These are phyloP conservation scores for Dendronephthya gigantea DNA, from an alignment of 64 coral and sea anemone species.

Conservation along the genomic window DNA sequence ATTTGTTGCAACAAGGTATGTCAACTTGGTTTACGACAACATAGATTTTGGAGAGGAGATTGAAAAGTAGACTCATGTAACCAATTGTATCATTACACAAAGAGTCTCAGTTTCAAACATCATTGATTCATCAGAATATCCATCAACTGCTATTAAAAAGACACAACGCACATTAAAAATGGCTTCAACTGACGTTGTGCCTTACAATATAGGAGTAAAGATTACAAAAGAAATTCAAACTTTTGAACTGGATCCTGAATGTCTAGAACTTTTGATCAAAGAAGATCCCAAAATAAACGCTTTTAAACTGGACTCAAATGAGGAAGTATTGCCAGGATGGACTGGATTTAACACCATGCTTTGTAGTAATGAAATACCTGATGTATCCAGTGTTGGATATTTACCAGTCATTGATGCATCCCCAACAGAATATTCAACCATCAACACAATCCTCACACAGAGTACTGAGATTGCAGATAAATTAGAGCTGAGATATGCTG, in stretches of 20 bases:
- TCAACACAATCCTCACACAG: no score
- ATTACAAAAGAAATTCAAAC: not conserved
- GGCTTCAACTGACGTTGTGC: not conserved
- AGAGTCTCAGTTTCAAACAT: not conserved
- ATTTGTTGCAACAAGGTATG: not conserved
- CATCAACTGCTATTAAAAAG: not conserved
- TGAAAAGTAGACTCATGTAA: not conserved
- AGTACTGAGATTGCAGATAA: no score
- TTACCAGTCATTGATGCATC: no score
- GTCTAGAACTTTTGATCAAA: not conserved
- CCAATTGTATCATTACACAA: not conserved
- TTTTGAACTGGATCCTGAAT: not conserved
- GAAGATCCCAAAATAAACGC: not conserved
- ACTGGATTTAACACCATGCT: no score
- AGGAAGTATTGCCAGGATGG: not conserved
- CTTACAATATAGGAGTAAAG: not conserved
- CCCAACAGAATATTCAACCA: no score
- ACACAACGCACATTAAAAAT: not conserved
- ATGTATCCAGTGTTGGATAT: no score
- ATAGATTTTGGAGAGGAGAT: no score
- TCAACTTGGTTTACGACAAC: no score
- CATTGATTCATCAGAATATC: not conserved
- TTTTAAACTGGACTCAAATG: not conserved
- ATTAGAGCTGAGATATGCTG: no score
- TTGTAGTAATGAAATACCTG: no score